Conservation (phyloP, 2,888 invertebrate species). For the Acanthosepion lycidas region DNA sequence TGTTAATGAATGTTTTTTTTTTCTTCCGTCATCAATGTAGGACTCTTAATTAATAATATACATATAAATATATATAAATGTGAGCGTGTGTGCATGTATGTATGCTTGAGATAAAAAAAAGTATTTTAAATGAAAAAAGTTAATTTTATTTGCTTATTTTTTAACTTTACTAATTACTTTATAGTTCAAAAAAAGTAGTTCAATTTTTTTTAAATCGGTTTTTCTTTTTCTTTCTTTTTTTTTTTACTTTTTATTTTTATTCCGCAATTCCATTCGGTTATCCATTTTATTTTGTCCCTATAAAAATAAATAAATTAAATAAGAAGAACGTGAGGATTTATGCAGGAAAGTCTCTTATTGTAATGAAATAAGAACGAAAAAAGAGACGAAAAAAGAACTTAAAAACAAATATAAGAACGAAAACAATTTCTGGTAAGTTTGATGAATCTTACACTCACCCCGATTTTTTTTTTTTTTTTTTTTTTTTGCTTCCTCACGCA, state of each 20-base stretch:
- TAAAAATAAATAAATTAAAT: not conserved
- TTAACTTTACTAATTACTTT: too few relatives aligned
- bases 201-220: not conserved
- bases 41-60: not conserved
- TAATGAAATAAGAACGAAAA: not conserved
- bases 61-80: too few relatives aligned
- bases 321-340: not conserved
- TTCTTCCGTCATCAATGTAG: not conserved
- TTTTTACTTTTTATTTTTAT: not conserved
- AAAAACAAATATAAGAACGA: not conserved
- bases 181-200: too few relatives aligned
- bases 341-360: not conserved
- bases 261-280: not conserved
- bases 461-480: too few relatives aligned
- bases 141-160: not conserved
- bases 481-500: too few relatives aligned
- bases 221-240: not conserved
- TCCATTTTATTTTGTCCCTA: conserved; percentile 3
- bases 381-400: not conserved
- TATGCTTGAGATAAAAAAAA: not conserved
- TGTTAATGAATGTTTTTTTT: not conserved
- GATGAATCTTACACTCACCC: too few relatives aligned
- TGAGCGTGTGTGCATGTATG: not conserved
- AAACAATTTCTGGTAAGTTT: not conserved
- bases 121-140: not conserved